Conservation (phyloP, 1,140 invertebrate species). For the Musca vetustissima region DNA sequence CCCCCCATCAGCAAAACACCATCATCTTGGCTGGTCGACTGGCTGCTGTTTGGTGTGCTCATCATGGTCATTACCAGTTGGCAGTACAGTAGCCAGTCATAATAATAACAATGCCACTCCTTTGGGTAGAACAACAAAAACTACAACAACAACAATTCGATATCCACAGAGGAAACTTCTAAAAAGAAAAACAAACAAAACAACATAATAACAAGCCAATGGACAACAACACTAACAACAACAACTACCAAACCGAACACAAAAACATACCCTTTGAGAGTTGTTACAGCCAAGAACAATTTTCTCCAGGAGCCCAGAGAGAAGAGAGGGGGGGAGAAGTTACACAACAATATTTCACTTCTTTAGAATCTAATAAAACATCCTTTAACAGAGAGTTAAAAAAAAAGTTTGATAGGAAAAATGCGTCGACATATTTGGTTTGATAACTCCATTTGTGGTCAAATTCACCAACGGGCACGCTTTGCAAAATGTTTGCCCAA, state of each 20-base stretch:
- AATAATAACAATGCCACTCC: slow-evolving; percentile 19
- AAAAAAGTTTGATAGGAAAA: slow-evolving; percentile 6
- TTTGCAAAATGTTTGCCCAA: background rate
- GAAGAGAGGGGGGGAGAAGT: too few species aligned
- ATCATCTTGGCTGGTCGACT: too few species aligned
- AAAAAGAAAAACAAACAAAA: slow-evolving; percentile 17
- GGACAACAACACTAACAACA: background rate
- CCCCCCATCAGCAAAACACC: too few species aligned
- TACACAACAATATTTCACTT: background rate
- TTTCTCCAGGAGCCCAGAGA: too few species aligned
- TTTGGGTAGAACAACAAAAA: background rate
- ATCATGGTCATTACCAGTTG: too few species aligned
- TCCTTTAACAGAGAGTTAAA: slow-evolving; percentile 18
- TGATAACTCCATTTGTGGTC: slow-evolving; percentile 24
- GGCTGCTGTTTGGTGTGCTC: too few species aligned
- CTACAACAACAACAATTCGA: background rate
- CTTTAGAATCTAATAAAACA: slow-evolving; percentile 17
- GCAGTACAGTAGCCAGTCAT: too few species aligned
- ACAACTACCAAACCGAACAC: too few species aligned
- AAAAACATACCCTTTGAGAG: slow-evolving; percentile 20
- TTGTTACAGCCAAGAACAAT: background rate
- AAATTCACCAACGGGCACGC: slow-evolving; percentile 20
- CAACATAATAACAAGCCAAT: background rate
- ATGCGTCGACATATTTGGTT: slow-evolving; percentile 9
- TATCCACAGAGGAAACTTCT: background rate